Evolutionary conservation across 2,797 vertebrate species (phyloP).

Genomic region (Amazonetta brasiliensis): DNA sequence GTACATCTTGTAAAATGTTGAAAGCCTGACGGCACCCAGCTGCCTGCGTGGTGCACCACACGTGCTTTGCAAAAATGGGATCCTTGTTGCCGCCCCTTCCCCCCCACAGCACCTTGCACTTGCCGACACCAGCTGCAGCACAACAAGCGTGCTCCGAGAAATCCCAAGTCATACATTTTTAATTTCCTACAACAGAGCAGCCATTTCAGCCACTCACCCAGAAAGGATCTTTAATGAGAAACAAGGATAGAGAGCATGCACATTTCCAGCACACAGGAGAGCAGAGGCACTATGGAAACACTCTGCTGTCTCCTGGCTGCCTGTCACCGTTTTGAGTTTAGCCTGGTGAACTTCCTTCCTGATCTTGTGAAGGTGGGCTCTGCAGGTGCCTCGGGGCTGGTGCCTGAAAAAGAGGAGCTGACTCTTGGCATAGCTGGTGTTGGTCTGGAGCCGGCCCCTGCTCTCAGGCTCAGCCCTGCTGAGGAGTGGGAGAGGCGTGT

Average conservation of each 20-base stretch:
- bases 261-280: not conserved
- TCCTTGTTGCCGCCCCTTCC: not conserved
- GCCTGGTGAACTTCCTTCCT: not conserved
- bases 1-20: not conserved
- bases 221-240: constrained; percentile 2
- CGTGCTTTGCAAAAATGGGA: not conserved
- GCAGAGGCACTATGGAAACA: not conserved
- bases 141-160: not conserved
- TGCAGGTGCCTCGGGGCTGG: not conserved
- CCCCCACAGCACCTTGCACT: not conserved
- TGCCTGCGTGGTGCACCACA: fast-evolving
- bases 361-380: not conserved
- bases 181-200: constrained; percentile 24
- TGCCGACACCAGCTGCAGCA: not conserved
- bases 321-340: not conserved
- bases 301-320: not conserved
- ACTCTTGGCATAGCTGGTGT: not conserved
- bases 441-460: not conserved
- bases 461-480: fast-evolving
- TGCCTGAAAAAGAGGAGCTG: not conserved
- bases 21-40: not conserved
- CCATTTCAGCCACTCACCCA: constrained; percentile 12
- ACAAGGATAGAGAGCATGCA: not conserved
- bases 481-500: not conserved
- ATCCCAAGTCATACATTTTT: constrained; percentile 53